These are phyloP conservation scores for Lepidurus packardi DNA, from an alignment of 1,140 invertebrate genomes.

Conservation along the genomic window DNA sequence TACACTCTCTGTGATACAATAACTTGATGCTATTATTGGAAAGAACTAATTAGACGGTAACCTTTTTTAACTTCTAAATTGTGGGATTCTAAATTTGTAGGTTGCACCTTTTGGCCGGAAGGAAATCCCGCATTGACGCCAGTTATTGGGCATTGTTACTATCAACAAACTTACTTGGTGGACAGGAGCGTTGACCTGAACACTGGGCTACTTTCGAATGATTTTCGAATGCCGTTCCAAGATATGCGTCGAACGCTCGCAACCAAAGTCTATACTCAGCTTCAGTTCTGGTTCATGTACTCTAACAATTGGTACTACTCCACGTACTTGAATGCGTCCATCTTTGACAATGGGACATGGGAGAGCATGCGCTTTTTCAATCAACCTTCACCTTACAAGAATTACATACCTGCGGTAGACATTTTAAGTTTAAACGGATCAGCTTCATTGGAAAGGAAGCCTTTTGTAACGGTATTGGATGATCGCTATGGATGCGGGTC, in stretches of 20 bases:
- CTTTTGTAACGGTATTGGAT: neutral
- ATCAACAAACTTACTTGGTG: neutral
- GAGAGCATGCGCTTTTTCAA: neutral
- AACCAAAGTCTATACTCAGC: neutral
- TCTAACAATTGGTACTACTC: neutral
- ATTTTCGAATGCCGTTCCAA: neutral
- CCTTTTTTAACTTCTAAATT: too few species aligned
- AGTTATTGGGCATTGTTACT: neutral
- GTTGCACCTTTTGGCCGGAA: neutral
- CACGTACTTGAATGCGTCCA: neutral
- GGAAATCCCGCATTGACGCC: neutral
- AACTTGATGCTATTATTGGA: neutral
- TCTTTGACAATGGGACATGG: neutral
- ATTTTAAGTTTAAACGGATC: neutral
- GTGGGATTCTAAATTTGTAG: neutral
- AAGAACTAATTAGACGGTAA: neutral
- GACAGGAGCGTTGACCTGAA: neutral
- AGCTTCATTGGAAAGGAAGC: neutral
- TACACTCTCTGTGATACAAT: neutral
- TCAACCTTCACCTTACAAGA: neutral
- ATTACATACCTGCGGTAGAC: neutral
- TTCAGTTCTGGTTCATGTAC: neutral
- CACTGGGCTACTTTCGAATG: neutral
- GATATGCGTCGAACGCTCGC: neutral
- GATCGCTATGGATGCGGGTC: neutral